Evolutionary conservation across 2,888 invertebrate species (phyloP), one percentile per base, ranked within the genome.

Genomic region (Stenodema calcarata): DNA sequence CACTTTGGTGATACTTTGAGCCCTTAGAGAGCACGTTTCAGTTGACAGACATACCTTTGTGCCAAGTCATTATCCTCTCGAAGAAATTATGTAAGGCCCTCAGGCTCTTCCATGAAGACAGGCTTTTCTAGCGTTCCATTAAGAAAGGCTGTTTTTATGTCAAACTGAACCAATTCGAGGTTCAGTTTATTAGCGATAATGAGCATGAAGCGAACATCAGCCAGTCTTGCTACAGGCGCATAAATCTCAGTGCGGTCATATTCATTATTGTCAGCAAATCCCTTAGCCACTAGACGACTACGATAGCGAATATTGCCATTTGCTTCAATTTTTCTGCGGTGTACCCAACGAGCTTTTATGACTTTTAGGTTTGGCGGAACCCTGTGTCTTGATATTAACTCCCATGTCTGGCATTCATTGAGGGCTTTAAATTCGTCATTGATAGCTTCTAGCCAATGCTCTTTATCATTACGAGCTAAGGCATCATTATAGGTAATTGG

Each of bases 81-180:
- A 18, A 18, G 18, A 42, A 14, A 76, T 76, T 76, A 6, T 12
- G 16, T 23, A 0, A 23, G 9, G 3, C 76, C 76, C 1, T 76
- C 73, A 73, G 73, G 30, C 11, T 28, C 23, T 41, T 73, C 73
- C 11, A 73, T 73, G 30, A 18, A 73, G n/a, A 73, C 73, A 4
- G n/a, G 30, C 23, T 73, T 73, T 9, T 73, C 73, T 28, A 73
- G 12, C 7, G 35, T 11, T 18, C 80, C 50, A 80, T 80, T 80
- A 2, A 80, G 50, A 18, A 80, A 80, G 14, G 80, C 80, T 16
- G 80, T 80, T 27, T 80, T 80, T 14, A 80, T 28, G 30, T 80
- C 54, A 12, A 28, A 54, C 54, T 80, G 80, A 16, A 54, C 47
- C 30, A 73, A 28, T 18, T 73, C 73, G 0, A 73, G 30, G n/a